A percentile compares a stretch with the other conserved stretches of the same genome.
Evolutionary conservation across 2,113 vertebrate species (phyloP).

Genomic region (Perccottus glenii): DNA sequence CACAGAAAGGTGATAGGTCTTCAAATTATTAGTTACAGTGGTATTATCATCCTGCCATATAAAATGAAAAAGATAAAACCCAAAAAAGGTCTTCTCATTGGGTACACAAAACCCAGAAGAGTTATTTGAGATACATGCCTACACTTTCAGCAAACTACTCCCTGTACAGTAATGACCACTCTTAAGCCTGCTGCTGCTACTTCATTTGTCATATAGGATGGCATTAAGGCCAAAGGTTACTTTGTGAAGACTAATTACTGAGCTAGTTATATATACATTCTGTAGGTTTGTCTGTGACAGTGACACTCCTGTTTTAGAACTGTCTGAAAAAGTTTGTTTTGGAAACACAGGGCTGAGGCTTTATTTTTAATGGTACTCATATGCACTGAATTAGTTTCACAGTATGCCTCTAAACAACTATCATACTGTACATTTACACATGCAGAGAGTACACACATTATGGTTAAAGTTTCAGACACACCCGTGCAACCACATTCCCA

Average conservation of each 20-base stretch:
- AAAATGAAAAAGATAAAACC: constrained; percentile 13
- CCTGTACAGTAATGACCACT: constrained; percentile 60
- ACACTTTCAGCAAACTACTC: constrained; percentile 30
- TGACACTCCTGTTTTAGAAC: constrained; percentile 33
- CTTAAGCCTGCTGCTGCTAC: constrained; percentile 39
- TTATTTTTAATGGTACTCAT: constrained; percentile 40
- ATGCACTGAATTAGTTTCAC: constrained; percentile 12
- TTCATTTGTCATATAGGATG: constrained; percentile 55
- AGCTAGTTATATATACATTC: constrained; percentile 46
- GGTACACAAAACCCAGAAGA: constrained; percentile 33
- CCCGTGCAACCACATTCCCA: constrained; percentile 38
- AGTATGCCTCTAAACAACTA: constrained; percentile 5
- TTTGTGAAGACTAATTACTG: constrained; percentile 51
- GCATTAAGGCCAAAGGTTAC: constrained; percentile 56
- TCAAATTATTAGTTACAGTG: not conserved
- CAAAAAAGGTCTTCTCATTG: constrained; percentile 15
- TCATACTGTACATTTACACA: not conserved
- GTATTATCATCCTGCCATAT: not conserved
- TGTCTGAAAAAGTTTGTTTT: constrained; percentile 48
- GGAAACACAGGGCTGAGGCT: constrained; percentile 22
- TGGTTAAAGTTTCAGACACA: constrained; percentile 21
- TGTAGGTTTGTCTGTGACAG: constrained; percentile 21
- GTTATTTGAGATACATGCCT: constrained; percentile 28
- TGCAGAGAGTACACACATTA: constrained; percentile 9
- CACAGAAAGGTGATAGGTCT: no score